Percentiles rank a stretch among this genome's conserved stretches.
These are phyloP conservation scores for Theretra japonica DNA, from an alignment of 2,888 invertebrate species.

Conservation along the genomic window DNA sequence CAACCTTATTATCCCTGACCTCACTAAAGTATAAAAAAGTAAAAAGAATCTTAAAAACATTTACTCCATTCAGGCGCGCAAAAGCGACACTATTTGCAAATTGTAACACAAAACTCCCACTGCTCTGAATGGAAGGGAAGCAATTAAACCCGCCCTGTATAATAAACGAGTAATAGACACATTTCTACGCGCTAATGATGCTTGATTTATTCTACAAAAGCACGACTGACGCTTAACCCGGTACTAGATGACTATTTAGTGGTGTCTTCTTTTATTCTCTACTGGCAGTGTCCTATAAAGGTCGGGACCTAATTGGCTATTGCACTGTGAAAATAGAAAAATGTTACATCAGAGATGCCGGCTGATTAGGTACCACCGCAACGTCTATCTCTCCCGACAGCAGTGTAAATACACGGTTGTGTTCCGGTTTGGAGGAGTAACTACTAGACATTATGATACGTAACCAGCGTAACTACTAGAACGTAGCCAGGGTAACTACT, in stretches of 20 bases:
- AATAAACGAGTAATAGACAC: slow-evolving; percentile 23
- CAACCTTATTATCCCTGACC: slow-evolving; percentile 8
- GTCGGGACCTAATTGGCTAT: not conserved
- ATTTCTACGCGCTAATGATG: slow-evolving; percentile 16
- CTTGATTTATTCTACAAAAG: slow-evolving; percentile 18
- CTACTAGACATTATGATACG: too few relatives aligned
- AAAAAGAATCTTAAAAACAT: not conserved
- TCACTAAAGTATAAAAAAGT: slow-evolving; percentile 1
- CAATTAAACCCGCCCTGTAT: slow-evolving; percentile 19
- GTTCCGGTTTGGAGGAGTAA: too few relatives aligned
- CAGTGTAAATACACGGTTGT: too few relatives aligned
- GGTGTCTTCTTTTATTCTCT: not conserved
- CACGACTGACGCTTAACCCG: not conserved
- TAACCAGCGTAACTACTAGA: too few relatives aligned
- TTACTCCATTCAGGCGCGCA: not conserved
- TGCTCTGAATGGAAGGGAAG: not conserved
- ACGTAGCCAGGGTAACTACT: too few relatives aligned
- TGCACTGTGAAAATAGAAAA: too few relatives aligned
- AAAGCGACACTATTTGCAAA: slow-evolving; percentile 19
- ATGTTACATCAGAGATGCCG: too few relatives aligned
- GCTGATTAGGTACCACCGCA: too few relatives aligned
- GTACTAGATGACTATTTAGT: not conserved
- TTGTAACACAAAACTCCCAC: slow-evolving; percentile 15
- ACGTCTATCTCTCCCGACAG: too few relatives aligned
- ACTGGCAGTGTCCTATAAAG: not conserved